These are phyloP conservation scores for Tachina fera DNA, from an alignment of 2,888 invertebrate genomes.

Conservation along the genomic window DNA sequence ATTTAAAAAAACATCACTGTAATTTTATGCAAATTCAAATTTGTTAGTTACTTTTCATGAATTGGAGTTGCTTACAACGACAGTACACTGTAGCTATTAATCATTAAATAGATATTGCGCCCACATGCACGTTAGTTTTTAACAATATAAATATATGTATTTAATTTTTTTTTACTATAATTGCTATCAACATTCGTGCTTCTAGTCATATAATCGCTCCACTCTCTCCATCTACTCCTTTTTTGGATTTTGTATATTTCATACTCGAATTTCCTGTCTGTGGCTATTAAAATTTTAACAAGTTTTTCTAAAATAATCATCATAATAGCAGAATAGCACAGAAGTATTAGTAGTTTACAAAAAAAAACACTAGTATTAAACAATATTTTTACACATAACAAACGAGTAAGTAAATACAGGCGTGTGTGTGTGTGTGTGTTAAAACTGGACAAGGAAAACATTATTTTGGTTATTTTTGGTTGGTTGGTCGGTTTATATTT, in stretches of 20 bases:
- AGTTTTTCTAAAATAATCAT: conserved; percentile 58
- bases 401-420: background rate
- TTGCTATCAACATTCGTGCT: conserved; percentile 34
- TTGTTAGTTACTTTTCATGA: no score
- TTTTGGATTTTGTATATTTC: conserved; percentile 7
- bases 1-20: no score
- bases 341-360: background rate
- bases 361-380: background rate
- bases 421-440: background rate
- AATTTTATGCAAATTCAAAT: no score
- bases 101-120: no score
- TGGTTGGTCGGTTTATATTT: conserved; percentile 47
- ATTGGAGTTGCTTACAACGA: no score
- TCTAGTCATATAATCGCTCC: conserved; percentile 11
- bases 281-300: conserved; percentile 58
- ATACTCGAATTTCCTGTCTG: conserved; percentile 31
- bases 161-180: background rate
- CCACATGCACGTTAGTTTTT: background rate
- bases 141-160: background rate
- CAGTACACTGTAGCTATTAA: no score
- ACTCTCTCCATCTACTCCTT: background rate
- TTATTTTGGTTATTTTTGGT: conserved; percentile 42
- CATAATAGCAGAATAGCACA: conserved; percentile 10
- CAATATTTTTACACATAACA: background rate
- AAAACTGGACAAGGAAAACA: conserved; percentile 22